Evolutionary conservation across 2,888 invertebrate species (phyloP).

Genomic region (Andricus quercusramuli): DNA sequence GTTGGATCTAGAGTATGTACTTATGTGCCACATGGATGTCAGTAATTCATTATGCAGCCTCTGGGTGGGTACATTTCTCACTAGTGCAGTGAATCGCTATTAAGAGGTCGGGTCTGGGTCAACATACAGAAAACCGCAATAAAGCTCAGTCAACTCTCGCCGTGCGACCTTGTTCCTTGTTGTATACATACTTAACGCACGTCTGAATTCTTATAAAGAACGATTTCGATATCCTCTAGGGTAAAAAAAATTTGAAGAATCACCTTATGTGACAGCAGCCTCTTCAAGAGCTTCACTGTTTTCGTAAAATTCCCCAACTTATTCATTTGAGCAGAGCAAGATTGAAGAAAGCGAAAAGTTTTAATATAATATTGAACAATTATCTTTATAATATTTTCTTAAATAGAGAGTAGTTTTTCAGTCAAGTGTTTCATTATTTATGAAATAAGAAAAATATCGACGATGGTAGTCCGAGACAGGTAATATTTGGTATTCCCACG

Average conservation of each 20-base stretch:
- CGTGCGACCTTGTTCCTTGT: background rate
- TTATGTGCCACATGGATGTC: background rate
- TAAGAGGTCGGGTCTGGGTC: background rate
- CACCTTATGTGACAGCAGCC: background rate
- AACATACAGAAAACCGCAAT: background rate
- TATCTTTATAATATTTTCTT: too few relatives aligned
- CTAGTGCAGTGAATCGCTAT: background rate
- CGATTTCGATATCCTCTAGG: background rate
- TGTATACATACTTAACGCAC: background rate
- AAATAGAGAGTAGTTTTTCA: too few relatives aligned
- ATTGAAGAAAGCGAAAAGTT: background rate
- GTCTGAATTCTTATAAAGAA: background rate
- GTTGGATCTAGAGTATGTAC: background rate
- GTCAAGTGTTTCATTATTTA: background rate
- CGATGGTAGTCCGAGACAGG: background rate
- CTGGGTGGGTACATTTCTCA: constrained; percentile 6
- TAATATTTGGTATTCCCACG: background rate
- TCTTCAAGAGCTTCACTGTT: background rate
- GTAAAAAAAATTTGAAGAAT: background rate
- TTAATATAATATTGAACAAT: too few relatives aligned
- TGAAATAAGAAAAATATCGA: background rate
- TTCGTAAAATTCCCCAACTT: background rate
- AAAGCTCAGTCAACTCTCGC: background rate
- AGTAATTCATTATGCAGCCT: background rate
- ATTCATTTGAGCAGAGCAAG: background rate